These are phyloP conservation scores for Oxyteleia sp. DNA, from an alignment of 2,888 invertebrate species.

Conservation along the genomic window DNA sequence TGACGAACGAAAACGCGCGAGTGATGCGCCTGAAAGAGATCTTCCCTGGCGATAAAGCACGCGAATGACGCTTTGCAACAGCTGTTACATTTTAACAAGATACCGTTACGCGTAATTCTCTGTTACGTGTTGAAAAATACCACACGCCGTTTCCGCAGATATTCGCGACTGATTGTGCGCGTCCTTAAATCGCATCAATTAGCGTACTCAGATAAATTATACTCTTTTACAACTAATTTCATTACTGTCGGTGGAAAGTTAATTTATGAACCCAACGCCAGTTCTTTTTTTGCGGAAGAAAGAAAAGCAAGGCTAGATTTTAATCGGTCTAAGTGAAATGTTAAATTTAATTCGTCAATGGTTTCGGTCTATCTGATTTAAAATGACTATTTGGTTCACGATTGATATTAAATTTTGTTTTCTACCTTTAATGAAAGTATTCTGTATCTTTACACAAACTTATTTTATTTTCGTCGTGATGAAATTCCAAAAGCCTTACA, in stretches of 20 bases:
- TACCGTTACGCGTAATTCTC: conserved; percentile 71
- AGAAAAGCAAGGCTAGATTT: not conserved
- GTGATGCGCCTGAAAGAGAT: too few relatives aligned
- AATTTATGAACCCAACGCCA: too few relatives aligned
- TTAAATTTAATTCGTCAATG: not conserved
- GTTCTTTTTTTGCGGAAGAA: not conserved
- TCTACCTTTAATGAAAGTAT: conserved; percentile 15
- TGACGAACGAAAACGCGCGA: too few relatives aligned
- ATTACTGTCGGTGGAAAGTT: not conserved
- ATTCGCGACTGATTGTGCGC: conserved; percentile 16
- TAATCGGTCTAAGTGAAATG: not conserved
- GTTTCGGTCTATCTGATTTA: too few relatives aligned
- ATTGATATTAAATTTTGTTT: not conserved
- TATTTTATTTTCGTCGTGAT: not conserved
- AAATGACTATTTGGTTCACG: too few relatives aligned
- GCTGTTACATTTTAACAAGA: conserved; percentile 72
- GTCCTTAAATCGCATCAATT: conserved; percentile 51
- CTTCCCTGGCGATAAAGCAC: conserved; percentile 66
- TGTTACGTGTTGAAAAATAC: conserved; percentile 56
- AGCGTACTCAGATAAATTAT: not conserved
- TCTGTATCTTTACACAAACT: conserved; percentile 1
- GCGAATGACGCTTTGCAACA: conserved; percentile 69
- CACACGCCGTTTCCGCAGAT: conserved; percentile 27
- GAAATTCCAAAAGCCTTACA: conserved; percentile 30
- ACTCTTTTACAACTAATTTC: not conserved